Evolutionary conservation across 2,888 invertebrate species (phyloP), one percentile per base, ranked within the genome.

Genomic region (Abrostola tripartita): DNA sequence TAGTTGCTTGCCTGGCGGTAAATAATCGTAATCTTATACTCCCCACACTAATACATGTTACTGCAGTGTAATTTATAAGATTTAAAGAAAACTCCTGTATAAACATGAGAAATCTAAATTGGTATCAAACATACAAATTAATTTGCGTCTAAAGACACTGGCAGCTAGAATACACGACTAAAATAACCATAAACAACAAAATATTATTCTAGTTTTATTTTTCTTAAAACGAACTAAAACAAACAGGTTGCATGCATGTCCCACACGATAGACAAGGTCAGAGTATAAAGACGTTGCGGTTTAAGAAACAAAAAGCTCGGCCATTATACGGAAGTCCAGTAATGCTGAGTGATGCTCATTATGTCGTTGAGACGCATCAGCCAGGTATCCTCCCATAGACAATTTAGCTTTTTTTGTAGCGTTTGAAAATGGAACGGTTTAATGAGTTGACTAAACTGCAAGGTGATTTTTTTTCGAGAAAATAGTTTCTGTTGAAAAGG

Each of bases 271-370:
- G 42, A 49, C 61, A 61, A 72, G 74, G 74, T 72, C 68, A 68
- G 70, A 77, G 70, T 5, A 61, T 73, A 72, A 72, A 73, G 57
- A 57, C 7, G 44, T 66, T 72, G 77, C 44, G 77, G 71, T 76
- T 66, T 41, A 12, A 2, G 40, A 12, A 38, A 61, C 57, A 72
- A 72, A 72, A 72, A 72, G n/a, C 41, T 47, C 57, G 67, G 0
- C 69, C 70, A 84, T 85, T 85, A 84, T 77, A 81, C 83, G 77
- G 85, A 83, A 84, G 82, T 79, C 66, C 69, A 51, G 41, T 49
- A 61, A 71, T 77, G 61, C 66, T 82, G 70, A 84, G 41, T 51
- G 62, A 71, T 77, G 61, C 66, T 82, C 71, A 84, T 85, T 84
- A 85, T 72, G 76, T 83, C 66, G 83, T 86, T 85, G 84, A 82